Percentiles rank a stretch among this genome's conserved stretches.
phyloP scores from a whole-genome alignment of 1,140 invertebrate genomes.

The Diplogasteroides magnus region DNA sequence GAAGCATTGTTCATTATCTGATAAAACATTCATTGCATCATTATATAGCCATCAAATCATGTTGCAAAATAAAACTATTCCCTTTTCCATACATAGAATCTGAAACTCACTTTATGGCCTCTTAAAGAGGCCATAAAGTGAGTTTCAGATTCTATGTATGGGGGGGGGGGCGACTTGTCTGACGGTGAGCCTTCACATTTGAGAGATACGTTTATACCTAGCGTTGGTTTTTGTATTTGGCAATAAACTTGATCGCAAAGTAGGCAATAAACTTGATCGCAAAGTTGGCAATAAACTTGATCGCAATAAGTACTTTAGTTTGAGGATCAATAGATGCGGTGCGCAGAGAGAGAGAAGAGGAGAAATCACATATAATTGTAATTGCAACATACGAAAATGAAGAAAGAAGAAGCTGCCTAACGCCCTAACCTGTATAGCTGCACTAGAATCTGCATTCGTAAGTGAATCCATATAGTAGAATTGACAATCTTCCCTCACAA shows the following conservation, averaged over 20 bases:
- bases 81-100: background rate
- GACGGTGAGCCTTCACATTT: no score
- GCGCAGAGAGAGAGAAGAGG: background rate
- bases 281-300: no score
- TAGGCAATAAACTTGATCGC: no score
- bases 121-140: background rate
- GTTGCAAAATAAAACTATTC: background rate
- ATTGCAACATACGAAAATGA: no score
- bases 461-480: slow-evolving; percentile 3
- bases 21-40: background rate
- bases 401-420: no score
- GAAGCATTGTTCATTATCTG: background rate
- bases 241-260: no score
- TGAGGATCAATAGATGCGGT: no score
- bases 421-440: background rate
- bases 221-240: no score
- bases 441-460: background rate
- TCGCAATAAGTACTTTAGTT: no score
- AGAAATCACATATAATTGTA: background rate
- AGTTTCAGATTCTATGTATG: no score
- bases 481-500: background rate
- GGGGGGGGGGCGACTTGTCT: no score
- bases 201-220: no score
- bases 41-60: background rate
- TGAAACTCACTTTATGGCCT: background rate